Percentiles rank a stretch among this genome's conserved stretches.
These are phyloP conservation scores for Ellobius talpinus DNA, from an alignment of 2,113 vertebrate genomes.

Conservation along the genomic window DNA sequence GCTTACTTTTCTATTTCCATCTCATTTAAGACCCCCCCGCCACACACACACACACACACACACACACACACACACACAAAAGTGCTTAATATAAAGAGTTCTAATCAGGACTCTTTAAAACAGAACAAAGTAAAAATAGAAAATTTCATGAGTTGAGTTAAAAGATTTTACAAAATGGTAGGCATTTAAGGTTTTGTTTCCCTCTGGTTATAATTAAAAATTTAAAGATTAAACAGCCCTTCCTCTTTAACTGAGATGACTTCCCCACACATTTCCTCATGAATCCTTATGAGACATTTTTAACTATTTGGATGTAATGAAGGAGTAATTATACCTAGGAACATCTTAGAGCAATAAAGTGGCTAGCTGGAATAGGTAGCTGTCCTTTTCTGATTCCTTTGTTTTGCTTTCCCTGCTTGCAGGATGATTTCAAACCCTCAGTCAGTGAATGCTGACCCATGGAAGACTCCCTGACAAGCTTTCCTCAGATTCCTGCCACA, in stretches of 20 bases:
- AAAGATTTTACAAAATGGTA: conserved; percentile 31
- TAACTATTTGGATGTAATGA: not conserved
- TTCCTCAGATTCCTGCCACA: not conserved
- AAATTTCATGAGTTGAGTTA: conserved; percentile 43
- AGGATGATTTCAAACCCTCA: not conserved
- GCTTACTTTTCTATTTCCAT: conserved; percentile 53
- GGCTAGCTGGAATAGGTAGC: not conserved
- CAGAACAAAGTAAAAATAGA: conserved; percentile 44
- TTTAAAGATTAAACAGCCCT: conserved; percentile 13
- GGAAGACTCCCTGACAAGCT: not conserved
- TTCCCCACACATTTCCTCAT: not conserved
- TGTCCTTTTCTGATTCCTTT: conserved; percentile 2
- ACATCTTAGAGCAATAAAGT: not conserved
- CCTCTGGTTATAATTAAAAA: conserved; percentile 14
- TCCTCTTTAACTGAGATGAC: conserved; percentile 1
- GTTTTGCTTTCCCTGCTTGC: not conserved
- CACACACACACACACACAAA: no score
- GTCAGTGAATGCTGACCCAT: not conserved
- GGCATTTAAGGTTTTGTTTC: conserved; percentile 19
- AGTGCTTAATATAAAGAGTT: conserved; percentile 34
- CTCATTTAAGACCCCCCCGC: not conserved
- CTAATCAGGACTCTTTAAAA: conserved; percentile 47
- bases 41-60: not conserved
- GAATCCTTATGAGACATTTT: not conserved
- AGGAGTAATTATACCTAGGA: conserved; percentile 1